phyloP scores from a whole-genome alignment of 2,888 invertebrate species.

The Stramonita haemastoma region DNA sequence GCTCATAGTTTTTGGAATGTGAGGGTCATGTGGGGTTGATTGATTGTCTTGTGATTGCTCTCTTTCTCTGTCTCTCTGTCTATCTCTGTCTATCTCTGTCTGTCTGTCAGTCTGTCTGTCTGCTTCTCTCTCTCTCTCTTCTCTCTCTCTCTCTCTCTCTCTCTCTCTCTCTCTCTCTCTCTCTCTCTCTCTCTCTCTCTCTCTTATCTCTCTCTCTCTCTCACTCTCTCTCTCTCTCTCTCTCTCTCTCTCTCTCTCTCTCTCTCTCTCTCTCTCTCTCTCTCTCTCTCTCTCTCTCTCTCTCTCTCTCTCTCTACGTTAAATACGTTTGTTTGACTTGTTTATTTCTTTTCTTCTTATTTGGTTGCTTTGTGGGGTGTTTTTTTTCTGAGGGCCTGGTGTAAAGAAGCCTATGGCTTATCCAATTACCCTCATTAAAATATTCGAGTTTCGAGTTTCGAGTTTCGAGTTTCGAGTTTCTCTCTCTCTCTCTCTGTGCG shows the following conservation, averaged over 20 bases:
- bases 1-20: too few species aligned
- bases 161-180: background rate
- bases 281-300: background rate
- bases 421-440: background rate
- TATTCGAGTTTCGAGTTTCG: too few species aligned
- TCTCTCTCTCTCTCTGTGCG: background rate
- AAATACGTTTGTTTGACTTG: background rate
- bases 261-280: background rate
- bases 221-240: background rate
- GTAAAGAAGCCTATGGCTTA: too few species aligned
- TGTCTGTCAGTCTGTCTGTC: background rate
- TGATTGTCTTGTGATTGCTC: background rate
- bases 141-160: slow-evolving; percentile 8
- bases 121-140: background rate
- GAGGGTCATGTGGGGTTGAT: too few species aligned
- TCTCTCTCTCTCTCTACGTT: background rate
- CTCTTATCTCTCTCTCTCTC: background rate
- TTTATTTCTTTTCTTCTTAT: background rate
- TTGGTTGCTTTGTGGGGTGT: too few species aligned
- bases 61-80: background rate
- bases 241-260: background rate
- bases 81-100: background rate
- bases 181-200: too few species aligned
- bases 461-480: too few species aligned
- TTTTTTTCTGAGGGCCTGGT: too few species aligned